A percentile compares a stretch with the other conserved stretches of the same genome.
Conservation (phyloP, 2,888 invertebrate species). For the Caenorhabditis virilis region DNA sequence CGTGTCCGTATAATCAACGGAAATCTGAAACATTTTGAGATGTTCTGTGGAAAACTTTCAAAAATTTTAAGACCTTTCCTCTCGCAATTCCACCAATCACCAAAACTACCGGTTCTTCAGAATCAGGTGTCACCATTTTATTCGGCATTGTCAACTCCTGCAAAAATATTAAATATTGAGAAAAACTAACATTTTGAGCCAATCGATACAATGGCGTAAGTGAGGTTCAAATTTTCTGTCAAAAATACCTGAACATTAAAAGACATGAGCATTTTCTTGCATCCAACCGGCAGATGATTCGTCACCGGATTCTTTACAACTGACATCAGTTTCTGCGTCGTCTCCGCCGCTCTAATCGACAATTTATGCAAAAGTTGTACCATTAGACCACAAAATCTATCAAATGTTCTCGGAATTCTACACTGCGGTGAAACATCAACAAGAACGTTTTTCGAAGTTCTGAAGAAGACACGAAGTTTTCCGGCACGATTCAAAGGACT, state of each 20-base stretch:
- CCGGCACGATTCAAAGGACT: slow-evolving; percentile 95
- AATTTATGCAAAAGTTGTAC: slow-evolving; percentile 95
- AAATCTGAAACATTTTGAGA: slow-evolving; percentile 72
- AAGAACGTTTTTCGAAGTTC: slow-evolving; percentile 71
- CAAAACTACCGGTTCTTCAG: slow-evolving; percentile 78
- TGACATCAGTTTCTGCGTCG: slow-evolving; percentile 86
- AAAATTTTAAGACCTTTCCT: slow-evolving; percentile 79
- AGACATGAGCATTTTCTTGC: slow-evolving; percentile 86
- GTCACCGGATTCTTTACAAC: slow-evolving; percentile 91
- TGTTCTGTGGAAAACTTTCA: background rate
- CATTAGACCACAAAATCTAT: slow-evolving; percentile 93
- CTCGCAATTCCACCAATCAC: slow-evolving; percentile 97
- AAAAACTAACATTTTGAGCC: too few relatives aligned
- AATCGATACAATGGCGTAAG: too few relatives aligned
- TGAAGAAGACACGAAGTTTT: slow-evolving; percentile 81
- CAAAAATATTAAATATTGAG: background rate
- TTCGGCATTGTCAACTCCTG: slow-evolving; percentile 40
- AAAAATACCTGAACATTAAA: slow-evolving; percentile 76
- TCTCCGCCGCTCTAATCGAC: slow-evolving; percentile 86
- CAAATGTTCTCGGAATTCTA: slow-evolving; percentile 92
- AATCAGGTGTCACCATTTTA: slow-evolving; percentile 40
- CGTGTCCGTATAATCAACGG: slow-evolving; percentile 85
- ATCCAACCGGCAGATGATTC: slow-evolving; percentile 91
- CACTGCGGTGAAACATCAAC: slow-evolving; percentile 80
- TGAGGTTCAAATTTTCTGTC: too few relatives aligned